Evolutionary conservation across 2,888 invertebrate genomes (phyloP).

Genomic region (Pollenia angustigena): DNA sequence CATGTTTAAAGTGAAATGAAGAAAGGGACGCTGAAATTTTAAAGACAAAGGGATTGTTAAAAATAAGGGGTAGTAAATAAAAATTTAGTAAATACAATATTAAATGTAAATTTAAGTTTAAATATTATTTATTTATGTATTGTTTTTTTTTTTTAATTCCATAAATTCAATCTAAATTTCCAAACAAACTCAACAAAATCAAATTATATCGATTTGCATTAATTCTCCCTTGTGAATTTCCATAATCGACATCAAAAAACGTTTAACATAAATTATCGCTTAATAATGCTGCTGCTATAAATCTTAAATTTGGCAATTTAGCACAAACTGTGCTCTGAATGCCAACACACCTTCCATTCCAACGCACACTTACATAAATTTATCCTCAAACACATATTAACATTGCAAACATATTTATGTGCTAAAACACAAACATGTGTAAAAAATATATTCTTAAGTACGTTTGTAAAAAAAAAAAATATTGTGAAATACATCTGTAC

Average conservation of each 20-base stretch:
- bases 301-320: constrained; percentile 64
- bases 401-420: not conserved
- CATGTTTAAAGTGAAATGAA: no score
- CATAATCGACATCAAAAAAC: constrained; percentile 47
- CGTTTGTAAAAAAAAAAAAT: not conserved
- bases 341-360: constrained; percentile 23
- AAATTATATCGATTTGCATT: constrained; percentile 38
- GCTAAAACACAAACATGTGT: constrained; percentile 3
- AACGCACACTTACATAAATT: not conserved
- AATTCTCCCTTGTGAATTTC: constrained; percentile 2
- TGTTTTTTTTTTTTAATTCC: not conserved
- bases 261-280: constrained; percentile 65
- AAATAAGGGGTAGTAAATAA: no score
- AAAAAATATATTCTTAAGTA: not conserved
- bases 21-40: no score
- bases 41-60: no score
- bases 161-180: constrained; percentile 13
- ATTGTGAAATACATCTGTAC: constrained; percentile 15
- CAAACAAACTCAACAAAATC: not conserved
- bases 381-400: not conserved
- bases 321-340: constrained; percentile 28
- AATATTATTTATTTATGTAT: no score
- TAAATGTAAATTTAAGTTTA: no score
- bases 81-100: no score
- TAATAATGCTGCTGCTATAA: constrained; percentile 46